These are phyloP conservation scores for Trematocara caparti DNA, from an alignment of 2,797 vertebrate species.

Conservation along the genomic window DNA sequence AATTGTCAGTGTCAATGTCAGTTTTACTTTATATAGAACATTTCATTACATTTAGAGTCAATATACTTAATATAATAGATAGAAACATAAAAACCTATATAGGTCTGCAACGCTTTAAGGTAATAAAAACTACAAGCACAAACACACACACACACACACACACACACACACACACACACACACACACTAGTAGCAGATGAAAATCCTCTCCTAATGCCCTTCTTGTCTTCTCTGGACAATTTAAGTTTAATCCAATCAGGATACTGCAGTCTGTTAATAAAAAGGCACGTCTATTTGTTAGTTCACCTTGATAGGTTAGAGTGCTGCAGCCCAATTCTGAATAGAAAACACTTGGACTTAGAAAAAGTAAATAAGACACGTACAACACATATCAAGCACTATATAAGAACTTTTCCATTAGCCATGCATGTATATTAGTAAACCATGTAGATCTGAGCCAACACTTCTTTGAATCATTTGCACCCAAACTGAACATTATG, in stretches of 20 bases:
- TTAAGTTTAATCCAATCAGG: neutral
- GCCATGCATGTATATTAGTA: neutral
- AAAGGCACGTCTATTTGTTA: neutral
- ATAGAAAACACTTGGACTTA: neutral
- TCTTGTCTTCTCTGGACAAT: neutral
- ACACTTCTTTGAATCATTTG: neutral
- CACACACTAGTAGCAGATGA: neutral
- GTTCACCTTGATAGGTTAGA: neutral
- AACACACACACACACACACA: neutral
- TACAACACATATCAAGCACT: neutral
- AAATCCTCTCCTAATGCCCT: neutral
- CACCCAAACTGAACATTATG: neutral
- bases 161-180: neutral
- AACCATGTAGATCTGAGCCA: neutral
- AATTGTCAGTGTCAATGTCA: neutral
- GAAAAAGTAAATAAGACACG: neutral
- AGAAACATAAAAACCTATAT: neutral
- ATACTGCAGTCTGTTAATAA: neutral
- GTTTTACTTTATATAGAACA: neutral
- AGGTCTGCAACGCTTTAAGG: neutral
- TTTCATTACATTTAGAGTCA: neutral
- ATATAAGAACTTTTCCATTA: neutral
- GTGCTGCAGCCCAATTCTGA: neutral
- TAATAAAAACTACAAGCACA: neutral
- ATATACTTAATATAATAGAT: neutral